These are phyloP conservation scores for Geotrypetes seraphini DNA, from an alignment of 2,797 vertebrate species.

Conservation along the genomic window DNA sequence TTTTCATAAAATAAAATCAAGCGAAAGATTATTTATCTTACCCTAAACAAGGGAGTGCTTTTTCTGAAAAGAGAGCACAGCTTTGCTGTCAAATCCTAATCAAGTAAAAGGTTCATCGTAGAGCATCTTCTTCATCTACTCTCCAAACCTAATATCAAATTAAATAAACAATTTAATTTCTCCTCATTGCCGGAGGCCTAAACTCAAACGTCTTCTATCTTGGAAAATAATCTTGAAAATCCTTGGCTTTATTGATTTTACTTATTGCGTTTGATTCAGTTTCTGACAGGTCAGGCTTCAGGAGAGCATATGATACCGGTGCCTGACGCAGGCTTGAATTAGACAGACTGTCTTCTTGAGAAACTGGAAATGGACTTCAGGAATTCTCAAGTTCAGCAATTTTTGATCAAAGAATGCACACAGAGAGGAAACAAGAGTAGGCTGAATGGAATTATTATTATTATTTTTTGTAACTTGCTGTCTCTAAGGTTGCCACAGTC, in stretches of 20 bases:
- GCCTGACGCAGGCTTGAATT: conserved; percentile 17
- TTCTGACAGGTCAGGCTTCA: conserved; percentile 31
- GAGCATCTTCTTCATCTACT: conserved; percentile 27
- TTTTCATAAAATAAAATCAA: too few relatives aligned
- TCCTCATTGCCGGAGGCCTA: conserved; percentile 32
- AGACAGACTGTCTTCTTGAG: conserved; percentile 1
- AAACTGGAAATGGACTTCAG: too few relatives aligned
- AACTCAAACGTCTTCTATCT: conserved; percentile 34
- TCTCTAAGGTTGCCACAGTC: too few relatives aligned
- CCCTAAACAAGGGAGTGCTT: too few relatives aligned
- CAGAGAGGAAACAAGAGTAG: too few relatives aligned
- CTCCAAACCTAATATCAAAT: conserved; percentile 8
- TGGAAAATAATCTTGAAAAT: conserved; percentile 34
- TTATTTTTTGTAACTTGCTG: too few relatives aligned
- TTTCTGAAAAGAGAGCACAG: too few relatives aligned
- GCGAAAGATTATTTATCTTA: too few relatives aligned
- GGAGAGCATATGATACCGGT: conserved; percentile 15
- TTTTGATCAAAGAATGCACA: too few relatives aligned
- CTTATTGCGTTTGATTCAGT: conserved; percentile 40
- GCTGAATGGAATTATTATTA: too few relatives aligned
- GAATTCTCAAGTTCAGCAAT: too few relatives aligned
- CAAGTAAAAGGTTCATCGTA: conserved; percentile 9
- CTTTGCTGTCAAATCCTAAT: background rate
- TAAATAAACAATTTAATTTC: conserved; percentile 39
- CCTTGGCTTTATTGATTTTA: conserved; percentile 41